phyloP scores from a whole-genome alignment of 2,113 vertebrate species.

The Apteryx owenii region DNA sequence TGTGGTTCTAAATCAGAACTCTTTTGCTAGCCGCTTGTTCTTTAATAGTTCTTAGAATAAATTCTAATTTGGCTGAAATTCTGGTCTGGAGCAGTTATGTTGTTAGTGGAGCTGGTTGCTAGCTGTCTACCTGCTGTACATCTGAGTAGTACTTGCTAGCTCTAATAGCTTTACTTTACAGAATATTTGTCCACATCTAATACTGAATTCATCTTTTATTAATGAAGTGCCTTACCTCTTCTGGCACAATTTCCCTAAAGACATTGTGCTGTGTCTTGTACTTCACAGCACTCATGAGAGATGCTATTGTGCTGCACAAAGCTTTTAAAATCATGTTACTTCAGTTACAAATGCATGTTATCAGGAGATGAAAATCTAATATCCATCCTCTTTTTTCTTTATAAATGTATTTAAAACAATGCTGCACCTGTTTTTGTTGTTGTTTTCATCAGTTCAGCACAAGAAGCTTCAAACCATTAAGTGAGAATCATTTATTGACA shows the following conservation, averaged over 20 bases:
- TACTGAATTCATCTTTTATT: not conserved
- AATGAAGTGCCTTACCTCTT: not conserved
- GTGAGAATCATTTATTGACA: not conserved
- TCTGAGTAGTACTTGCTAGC: not conserved
- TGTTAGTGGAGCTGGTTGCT: not conserved
- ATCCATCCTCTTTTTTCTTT: not conserved
- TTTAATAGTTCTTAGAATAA: not conserved
- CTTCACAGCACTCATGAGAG: not conserved
- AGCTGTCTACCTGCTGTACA: not conserved
- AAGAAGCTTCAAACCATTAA: not conserved
- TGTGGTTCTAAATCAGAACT: not conserved
- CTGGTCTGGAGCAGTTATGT: not conserved
- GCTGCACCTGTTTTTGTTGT: not conserved
- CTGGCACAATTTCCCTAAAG: not conserved
- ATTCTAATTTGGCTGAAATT: not conserved
- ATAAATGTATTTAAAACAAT: not conserved
- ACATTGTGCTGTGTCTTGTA: not conserved
- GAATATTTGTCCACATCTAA: not conserved
- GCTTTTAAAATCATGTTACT: not conserved
- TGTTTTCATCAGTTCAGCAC: not conserved
- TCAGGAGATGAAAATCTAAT: not conserved
- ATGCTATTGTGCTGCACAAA: not conserved
- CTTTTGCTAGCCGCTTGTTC: not conserved
- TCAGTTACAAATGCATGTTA: not conserved
- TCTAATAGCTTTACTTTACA: not conserved